Evolutionary conservation across 1,140 invertebrate species (phyloP).

Genomic region (Eumaeus atala): DNA sequence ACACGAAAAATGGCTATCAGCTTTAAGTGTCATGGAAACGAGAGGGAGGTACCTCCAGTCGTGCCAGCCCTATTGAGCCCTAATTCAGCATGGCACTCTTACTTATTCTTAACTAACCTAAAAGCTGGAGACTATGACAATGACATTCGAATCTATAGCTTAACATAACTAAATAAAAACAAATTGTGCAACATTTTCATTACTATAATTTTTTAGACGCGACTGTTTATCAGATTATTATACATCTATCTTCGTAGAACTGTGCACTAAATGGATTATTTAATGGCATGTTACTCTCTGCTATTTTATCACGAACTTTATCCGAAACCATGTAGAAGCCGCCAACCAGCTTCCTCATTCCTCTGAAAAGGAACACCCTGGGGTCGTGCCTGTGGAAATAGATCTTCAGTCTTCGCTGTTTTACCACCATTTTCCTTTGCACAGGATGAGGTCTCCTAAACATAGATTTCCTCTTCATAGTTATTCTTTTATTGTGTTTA

Average conservation of each 20-base stretch:
- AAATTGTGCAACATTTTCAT: not conserved
- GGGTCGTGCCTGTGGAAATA: slow-evolving; percentile 48
- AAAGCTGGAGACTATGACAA: too few species aligned
- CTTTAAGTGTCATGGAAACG: too few species aligned
- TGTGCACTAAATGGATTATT: slow-evolving; percentile 50
- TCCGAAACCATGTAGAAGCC: slow-evolving; percentile 48
- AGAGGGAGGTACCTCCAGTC: too few species aligned
- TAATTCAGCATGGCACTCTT: too few species aligned
- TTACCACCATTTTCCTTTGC: slow-evolving; percentile 46
- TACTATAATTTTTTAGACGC: too few species aligned
- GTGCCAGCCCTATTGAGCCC: too few species aligned
- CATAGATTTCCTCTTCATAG: slow-evolving; percentile 38
- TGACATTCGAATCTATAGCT: too few species aligned
- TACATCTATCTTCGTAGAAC: slow-evolving; percentile 52
- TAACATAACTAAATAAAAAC: not conserved
- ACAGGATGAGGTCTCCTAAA: slow-evolving; percentile 54
- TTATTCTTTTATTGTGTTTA: slow-evolving; percentile 37
- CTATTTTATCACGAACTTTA: slow-evolving; percentile 47
- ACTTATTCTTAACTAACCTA: too few species aligned
- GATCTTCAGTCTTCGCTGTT: slow-evolving; percentile 41
- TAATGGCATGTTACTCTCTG: slow-evolving; percentile 41
- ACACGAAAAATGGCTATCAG: too few species aligned
- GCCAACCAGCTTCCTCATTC: slow-evolving; percentile 41
- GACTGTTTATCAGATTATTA: slow-evolving; percentile 39
- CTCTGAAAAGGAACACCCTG: slow-evolving; percentile 27